These are phyloP conservation scores for Vollenhovia emeryi DNA, from an alignment of 1,140 invertebrate species.

Conservation along the genomic window DNA sequence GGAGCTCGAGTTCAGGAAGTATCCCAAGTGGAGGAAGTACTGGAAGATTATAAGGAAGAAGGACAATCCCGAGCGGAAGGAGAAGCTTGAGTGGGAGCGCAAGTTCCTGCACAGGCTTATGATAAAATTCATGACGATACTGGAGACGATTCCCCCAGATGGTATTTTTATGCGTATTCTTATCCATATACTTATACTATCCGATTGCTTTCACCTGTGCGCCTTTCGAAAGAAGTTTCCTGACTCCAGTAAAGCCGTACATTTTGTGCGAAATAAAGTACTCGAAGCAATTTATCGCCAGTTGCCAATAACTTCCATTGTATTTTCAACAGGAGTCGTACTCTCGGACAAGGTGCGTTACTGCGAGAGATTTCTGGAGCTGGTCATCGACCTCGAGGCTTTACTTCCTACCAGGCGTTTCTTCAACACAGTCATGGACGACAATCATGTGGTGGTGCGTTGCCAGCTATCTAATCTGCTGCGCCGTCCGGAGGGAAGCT, in stretches of 20 bases:
- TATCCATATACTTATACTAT: slow-evolving; percentile 33
- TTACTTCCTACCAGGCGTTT: slow-evolving; percentile 97
- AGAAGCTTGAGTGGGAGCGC: slow-evolving; percentile 94
- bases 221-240: slow-evolving; percentile 77
- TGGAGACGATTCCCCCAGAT: slow-evolving; percentile 91
- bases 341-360: slow-evolving; percentile 90
- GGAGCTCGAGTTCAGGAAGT: slow-evolving; percentile 93
- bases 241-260: not conserved
- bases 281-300: slow-evolving; percentile 29
- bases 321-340: slow-evolving; percentile 83
- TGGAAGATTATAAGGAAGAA: slow-evolving; percentile 96
- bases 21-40: slow-evolving; percentile 96
- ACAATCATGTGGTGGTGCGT: slow-evolving; percentile 96
- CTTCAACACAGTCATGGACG: slow-evolving; percentile 98
- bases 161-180: slow-evolving; percentile 83
- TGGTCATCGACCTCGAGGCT: slow-evolving; percentile 98
- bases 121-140: slow-evolving; percentile 94
- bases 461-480: slow-evolving; percentile 93
- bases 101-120: slow-evolving; percentile 95
- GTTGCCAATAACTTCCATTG: slow-evolving; percentile 12
- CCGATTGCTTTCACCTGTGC: slow-evolving; percentile 37
- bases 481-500: slow-evolving; percentile 93
- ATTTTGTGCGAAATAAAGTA: slow-evolving; percentile 10
- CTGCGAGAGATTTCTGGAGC: slow-evolving; percentile 98
- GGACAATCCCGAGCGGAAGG: slow-evolving; percentile 90